Percentiles rank a stretch among this genome's conserved stretches.
Evolutionary conservation across 1,140 invertebrate species (phyloP).

Genomic region (Glossosoma conforme): DNA sequence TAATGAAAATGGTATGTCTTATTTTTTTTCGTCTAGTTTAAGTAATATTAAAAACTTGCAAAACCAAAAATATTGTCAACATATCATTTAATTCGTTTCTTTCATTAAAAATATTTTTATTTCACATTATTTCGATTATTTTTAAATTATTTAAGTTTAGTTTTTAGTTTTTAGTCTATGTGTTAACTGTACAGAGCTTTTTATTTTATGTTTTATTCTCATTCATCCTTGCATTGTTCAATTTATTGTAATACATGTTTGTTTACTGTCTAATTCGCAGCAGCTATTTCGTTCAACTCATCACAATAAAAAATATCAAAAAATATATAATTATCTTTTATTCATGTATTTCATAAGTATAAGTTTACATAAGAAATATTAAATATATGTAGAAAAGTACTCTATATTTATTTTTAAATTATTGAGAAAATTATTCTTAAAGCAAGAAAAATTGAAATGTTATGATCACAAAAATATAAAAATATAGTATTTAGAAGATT

Average conservation of each 20-base stretch:
- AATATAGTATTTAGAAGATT: too few species aligned
- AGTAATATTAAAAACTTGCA: too few species aligned
- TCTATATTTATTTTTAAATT: too few species aligned
- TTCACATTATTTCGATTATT: slow-evolving; percentile 4
- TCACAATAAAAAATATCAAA: slow-evolving; percentile 15
- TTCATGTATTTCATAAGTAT: neutral
- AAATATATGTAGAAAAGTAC: too few species aligned
- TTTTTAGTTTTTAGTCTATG: neutral
- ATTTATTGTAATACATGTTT: slow-evolving; percentile 10
- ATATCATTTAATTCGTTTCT: slow-evolving; percentile 25
- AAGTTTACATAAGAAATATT: too few species aligned
- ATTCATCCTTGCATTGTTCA: slow-evolving; percentile 15
- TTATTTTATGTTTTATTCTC: slow-evolving; percentile 10
- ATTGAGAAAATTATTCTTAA: too few species aligned
- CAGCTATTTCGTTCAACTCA: slow-evolving; percentile 15
- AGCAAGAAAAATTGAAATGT: too few species aligned
- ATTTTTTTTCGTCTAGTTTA: too few species aligned
- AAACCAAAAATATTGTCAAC: slow-evolving; percentile 32
- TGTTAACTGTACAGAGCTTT: slow-evolving; percentile 12
- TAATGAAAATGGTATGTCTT: too few species aligned
- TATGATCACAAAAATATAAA: too few species aligned
- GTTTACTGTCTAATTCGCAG: slow-evolving; percentile 16
- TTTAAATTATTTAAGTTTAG: neutral
- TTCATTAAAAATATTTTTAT: slow-evolving; percentile 6
- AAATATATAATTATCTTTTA: slow-evolving; percentile 3